Evolutionary conservation across 2,797 vertebrate genomes (phyloP).

Genomic region (Parambassis ranga): DNA sequence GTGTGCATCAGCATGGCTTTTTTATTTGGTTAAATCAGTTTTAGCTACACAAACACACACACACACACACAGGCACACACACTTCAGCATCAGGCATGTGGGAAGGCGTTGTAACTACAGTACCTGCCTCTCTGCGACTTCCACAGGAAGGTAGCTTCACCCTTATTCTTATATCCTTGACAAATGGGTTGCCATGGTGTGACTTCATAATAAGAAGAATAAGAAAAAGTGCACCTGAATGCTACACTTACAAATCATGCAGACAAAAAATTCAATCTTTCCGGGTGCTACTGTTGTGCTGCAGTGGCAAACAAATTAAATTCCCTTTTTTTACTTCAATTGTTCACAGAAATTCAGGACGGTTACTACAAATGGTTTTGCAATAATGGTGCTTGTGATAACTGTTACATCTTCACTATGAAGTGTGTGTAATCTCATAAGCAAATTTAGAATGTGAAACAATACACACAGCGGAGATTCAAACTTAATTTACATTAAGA

Average conservation of each 20-base stretch:
- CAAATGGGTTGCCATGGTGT: not conserved
- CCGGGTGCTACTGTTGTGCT: constrained; percentile 22
- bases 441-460: constrained; percentile 3
- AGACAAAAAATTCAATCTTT: constrained; percentile 11
- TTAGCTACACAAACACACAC: constrained; percentile 5
- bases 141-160: constrained; percentile 30
- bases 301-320: constrained; percentile 17
- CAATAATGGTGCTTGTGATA: not conserved
- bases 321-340: constrained; percentile 59
- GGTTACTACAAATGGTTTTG: constrained; percentile 20
- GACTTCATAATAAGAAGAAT: constrained; percentile 13
- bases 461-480: not conserved
- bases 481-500: not conserved
- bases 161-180: constrained; percentile 33
- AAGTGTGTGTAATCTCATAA: constrained; percentile 23
- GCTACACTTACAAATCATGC: constrained; percentile 10
- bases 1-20: constrained; percentile 51
- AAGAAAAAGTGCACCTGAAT: constrained; percentile 1
- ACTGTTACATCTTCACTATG: constrained; percentile 4
- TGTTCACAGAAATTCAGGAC: constrained; percentile 11
- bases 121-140: constrained; percentile 22
- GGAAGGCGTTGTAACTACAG: not conserved
- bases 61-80: not conserved
- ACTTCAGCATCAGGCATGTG: not conserved
- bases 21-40: constrained; percentile 66